phyloP scores from a whole-genome alignment of 2,888 invertebrate species.

The Charanyca ferruginea region DNA sequence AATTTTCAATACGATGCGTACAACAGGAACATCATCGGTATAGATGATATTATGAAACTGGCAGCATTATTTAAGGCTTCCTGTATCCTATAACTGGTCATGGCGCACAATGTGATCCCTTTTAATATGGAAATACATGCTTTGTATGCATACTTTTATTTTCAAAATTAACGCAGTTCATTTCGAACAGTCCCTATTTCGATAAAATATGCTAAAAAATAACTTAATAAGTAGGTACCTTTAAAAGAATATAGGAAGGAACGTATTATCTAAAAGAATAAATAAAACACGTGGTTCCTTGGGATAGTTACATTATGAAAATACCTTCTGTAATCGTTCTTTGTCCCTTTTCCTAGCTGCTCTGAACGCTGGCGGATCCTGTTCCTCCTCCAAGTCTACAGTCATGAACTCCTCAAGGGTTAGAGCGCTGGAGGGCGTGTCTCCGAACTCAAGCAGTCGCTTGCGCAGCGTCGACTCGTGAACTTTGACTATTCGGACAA shows the following conservation, averaged over 20 bases:
- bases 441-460: conserved; percentile 98
- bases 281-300: background rate
- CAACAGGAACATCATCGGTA: too few relatives aligned
- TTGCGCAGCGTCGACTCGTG: conserved; percentile 98
- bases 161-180: too few relatives aligned
- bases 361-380: conserved; percentile 98
- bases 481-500: conserved; percentile 98
- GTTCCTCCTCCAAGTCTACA: conserved; percentile 98
- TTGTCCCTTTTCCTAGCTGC: conserved; percentile 97
- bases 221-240: too few relatives aligned
- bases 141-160: too few relatives aligned
- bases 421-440: conserved; percentile 98
- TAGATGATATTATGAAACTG: too few relatives aligned
- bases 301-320: conserved; percentile 40
- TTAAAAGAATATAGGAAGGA: background rate
- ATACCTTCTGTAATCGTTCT: conserved; percentile 95
- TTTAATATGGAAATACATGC: too few relatives aligned
- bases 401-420: conserved; percentile 99
- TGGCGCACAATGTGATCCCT: too few relatives aligned
- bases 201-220: too few relatives aligned
- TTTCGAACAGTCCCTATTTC: too few relatives aligned
- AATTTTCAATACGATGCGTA: background rate
- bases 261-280: background rate
- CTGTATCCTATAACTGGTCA: too few relatives aligned
- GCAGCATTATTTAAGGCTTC: too few relatives aligned